Conservation (phyloP, 2,113 vertebrate genomes). For the Ammodytes dubius region DNA sequence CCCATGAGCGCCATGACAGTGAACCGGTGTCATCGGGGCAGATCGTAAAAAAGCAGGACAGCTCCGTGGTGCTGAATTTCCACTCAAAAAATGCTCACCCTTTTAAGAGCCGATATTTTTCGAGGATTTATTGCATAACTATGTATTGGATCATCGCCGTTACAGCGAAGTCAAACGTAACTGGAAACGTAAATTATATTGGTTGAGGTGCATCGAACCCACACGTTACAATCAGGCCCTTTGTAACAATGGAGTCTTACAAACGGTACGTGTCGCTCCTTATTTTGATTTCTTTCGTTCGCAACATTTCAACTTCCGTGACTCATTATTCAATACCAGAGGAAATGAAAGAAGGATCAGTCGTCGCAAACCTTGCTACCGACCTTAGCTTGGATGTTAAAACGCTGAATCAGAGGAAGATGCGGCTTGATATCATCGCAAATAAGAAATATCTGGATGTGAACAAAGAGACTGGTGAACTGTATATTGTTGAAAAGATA, state of each 20-base stretch:
- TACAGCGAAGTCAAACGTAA: fast-evolving
- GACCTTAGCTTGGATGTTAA: conserved; percentile 82
- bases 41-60: neutral
- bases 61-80: conserved; percentile 14
- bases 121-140: neutral
- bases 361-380: conserved; percentile 82
- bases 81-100: neutral
- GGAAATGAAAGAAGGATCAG: conserved; percentile 84
- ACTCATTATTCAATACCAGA: conserved; percentile 82
- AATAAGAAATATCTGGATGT: conserved; percentile 84
- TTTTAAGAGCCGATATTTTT: neutral
- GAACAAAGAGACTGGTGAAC: conserved; percentile 86
- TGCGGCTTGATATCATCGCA: conserved; percentile 62
- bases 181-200: fast-evolving
- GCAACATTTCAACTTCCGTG: neutral
- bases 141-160: neutral
- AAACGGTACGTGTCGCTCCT: conserved; percentile 32
- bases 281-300: neutral
- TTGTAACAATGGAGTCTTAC: neutral
- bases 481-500: conserved; percentile 82
- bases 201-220: fast-evolving
- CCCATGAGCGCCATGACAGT: neutral
- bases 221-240: neutral
- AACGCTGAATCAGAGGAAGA: conserved; percentile 71
- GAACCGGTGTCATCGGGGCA: neutral